Percentiles rank a stretch among this genome's conserved stretches.
Conservation (phyloP, 1,140 invertebrate species). For the Drosophila parvula region DNA sequence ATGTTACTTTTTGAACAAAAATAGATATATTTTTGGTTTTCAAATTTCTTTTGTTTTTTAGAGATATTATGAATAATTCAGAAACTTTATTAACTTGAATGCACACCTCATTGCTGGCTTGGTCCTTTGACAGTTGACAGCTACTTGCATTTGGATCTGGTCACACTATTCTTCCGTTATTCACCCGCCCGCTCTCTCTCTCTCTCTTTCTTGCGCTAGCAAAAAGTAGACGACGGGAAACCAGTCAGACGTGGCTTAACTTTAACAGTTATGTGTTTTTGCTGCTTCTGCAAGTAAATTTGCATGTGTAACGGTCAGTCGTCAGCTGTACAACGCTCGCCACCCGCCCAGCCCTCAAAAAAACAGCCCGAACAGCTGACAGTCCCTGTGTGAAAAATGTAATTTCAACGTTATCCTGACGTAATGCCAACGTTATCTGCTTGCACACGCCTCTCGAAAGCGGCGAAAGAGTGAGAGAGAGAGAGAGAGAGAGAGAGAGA, state of each 20-base stretch:
- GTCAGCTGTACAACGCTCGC: slow-evolving; percentile 39
- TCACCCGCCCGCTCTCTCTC: background rate
- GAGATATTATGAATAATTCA: too few relatives aligned
- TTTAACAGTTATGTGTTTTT: slow-evolving; percentile 67
- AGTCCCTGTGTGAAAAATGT: slow-evolving; percentile 75
- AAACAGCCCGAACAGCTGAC: slow-evolving; percentile 47
- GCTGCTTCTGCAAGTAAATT: slow-evolving; percentile 67
- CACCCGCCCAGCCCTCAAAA: slow-evolving; percentile 8
- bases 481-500: background rate
- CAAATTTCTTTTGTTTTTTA: background rate
- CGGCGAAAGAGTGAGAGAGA: background rate
- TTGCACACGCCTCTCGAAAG: slow-evolving; percentile 57
- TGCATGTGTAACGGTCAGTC: slow-evolving; percentile 73
- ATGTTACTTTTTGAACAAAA: background rate
- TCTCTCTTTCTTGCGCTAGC: background rate
- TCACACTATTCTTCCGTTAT: slow-evolving; percentile 1
- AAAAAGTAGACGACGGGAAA: background rate
- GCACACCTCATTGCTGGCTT: background rate
- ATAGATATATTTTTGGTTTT: background rate
- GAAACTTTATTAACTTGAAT: background rate
- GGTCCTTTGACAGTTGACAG: background rate
- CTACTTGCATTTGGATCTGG: background rate
- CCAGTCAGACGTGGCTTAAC: slow-evolving; percentile 62
- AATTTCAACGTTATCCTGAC: slow-evolving; percentile 81
- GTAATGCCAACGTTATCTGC: slow-evolving; percentile 80